These are phyloP conservation scores for Pocillopora verrucosa DNA, from an alignment of 64 coral and sea anemone genomes.

Conservation along the genomic window DNA sequence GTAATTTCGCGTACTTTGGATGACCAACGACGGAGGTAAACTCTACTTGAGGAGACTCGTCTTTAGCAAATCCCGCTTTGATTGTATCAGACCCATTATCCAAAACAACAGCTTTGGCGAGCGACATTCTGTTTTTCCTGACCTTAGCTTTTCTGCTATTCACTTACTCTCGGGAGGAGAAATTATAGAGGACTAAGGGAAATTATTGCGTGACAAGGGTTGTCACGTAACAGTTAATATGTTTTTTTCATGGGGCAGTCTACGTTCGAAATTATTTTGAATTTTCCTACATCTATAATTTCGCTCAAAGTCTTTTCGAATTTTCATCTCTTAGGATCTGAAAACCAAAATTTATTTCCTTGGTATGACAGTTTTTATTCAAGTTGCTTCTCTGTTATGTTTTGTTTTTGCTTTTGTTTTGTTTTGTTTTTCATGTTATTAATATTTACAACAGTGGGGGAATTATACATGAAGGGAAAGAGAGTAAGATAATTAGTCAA, in stretches of 20 bases:
- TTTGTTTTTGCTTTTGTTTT: neutral
- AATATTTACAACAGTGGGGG: neutral
- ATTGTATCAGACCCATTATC: conserved; percentile 27
- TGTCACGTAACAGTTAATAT: no score
- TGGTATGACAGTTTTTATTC: no score
- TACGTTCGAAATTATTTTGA: no score
- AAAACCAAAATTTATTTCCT: no score
- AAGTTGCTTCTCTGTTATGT: neutral
- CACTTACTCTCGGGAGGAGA: no score
- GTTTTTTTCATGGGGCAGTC: no score
- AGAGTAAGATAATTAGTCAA: neutral
- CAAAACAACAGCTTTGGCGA: neutral
- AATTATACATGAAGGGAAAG: neutral
- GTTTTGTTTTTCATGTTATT: neutral
- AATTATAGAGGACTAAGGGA: no score
- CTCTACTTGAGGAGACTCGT: neutral
- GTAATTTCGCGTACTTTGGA: neutral
- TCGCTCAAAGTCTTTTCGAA: no score
- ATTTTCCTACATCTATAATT: no score
- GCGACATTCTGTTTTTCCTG: neutral
- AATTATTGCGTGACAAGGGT: no score
- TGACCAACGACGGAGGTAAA: neutral
- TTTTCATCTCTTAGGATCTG: no score
- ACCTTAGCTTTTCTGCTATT: neutral
- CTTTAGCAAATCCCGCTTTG: conserved; percentile 21